A percentile compares a stretch with the other conserved stretches of the same genome.
These are phyloP conservation scores for Syrista parreyssii DNA, from an alignment of 2,888 invertebrate genomes.

Conservation along the genomic window DNA sequence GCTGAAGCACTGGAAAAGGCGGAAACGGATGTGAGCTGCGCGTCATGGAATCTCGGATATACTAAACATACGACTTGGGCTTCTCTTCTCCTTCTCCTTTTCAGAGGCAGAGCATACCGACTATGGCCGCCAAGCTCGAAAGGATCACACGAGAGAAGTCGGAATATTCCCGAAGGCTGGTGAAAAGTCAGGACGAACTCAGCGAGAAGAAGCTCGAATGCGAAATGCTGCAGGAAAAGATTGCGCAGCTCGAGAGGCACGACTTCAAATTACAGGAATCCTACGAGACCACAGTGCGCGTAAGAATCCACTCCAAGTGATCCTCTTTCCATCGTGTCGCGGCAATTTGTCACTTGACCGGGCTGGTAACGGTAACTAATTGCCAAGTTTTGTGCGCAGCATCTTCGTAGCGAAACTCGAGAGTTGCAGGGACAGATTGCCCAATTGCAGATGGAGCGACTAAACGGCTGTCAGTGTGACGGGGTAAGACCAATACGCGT, in stretches of 20 bases:
- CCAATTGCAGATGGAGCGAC: constrained; percentile 27
- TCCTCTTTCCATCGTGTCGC: background rate
- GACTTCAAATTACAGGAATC: constrained; percentile 29
- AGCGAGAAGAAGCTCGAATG: constrained; percentile 34
- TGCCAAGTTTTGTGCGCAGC: constrained; percentile 16
- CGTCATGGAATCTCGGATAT: no score
- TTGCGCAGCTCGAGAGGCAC: constrained; percentile 27
- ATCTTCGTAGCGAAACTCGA: constrained; percentile 33
- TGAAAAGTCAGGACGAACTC: constrained; percentile 24
- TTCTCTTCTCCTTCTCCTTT: constrained; percentile 1
- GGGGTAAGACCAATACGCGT: background rate
- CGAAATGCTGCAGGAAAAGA: constrained; percentile 30
- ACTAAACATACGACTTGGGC: no score
- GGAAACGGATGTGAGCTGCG: constrained; percentile 30
- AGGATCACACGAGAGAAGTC: constrained; percentile 33
- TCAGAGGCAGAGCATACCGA: constrained; percentile 31
- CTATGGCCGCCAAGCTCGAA: constrained; percentile 31
- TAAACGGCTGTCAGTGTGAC: background rate
- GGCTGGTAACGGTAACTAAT: no score
- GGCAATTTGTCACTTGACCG: background rate
- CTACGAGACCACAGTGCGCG: constrained; percentile 34
- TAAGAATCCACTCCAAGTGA: constrained; percentile 14
- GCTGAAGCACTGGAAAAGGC: constrained; percentile 32
- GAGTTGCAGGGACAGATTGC: constrained; percentile 34
- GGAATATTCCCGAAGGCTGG: constrained; percentile 23